Percentiles rank a stretch among this genome's conserved stretches.
phyloP scores from a whole-genome alignment of 2,888 invertebrate genomes.

The Gryllus longicercus region DNA sequence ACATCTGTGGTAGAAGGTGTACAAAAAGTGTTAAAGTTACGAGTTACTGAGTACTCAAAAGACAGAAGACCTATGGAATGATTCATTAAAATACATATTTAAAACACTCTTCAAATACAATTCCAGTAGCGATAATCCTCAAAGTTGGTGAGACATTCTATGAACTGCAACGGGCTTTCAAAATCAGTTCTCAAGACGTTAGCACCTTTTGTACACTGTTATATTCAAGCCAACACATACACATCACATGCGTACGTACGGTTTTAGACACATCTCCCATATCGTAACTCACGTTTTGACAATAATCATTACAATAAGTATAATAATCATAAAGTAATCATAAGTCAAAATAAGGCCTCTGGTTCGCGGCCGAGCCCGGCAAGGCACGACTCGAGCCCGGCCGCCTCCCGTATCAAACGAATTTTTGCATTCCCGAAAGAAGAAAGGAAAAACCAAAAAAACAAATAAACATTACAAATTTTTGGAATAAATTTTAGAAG shows the following conservation, averaged over 20 bases:
- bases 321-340: no score
- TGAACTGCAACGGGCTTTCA: no score
- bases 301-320: neutral
- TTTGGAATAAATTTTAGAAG: neutral
- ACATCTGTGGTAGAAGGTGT: neutral
- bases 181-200: no score
- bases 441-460: no score
- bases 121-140: no score
- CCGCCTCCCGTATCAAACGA: neutral
- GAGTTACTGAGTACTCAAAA: no score
- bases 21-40: no score
- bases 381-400: neutral
- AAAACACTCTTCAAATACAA: no score
- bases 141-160: no score
- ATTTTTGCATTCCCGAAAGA: neutral
- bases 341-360: no score
- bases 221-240: neutral
- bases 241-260: neutral
- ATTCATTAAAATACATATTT: no score
- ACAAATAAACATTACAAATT: neutral
- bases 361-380: neutral
- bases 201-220: neutral
- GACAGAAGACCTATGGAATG: no score
- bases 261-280: neutral
- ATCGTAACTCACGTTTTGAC: conserved; percentile 2